phyloP scores from a whole-genome alignment of 2,888 invertebrate genomes.

The Acrobasis suavella region DNA sequence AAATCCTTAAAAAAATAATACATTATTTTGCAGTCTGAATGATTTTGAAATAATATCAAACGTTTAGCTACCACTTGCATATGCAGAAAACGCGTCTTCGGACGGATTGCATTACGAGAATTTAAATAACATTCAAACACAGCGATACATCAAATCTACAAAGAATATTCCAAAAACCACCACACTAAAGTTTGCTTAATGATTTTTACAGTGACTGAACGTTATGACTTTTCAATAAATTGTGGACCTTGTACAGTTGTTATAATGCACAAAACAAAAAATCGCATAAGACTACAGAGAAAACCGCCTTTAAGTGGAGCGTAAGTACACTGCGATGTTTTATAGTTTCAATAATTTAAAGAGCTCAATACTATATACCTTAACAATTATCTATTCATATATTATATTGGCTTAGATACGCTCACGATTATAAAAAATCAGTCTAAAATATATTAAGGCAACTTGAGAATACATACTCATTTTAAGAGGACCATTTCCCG shows the following conservation, averaged over 20 bases:
- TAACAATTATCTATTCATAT: constrained; percentile 44
- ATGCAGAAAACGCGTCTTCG: constrained; percentile 52
- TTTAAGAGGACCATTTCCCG: constrained; percentile 41
- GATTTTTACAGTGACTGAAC: constrained; percentile 15
- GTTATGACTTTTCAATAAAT: not conserved
- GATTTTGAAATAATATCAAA: not conserved
- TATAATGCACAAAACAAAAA: not conserved
- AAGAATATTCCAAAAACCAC: not conserved
- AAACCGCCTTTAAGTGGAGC: constrained; percentile 44
- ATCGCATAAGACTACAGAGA: constrained; percentile 26
- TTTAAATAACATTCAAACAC: constrained; percentile 10
- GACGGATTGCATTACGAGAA: constrained; percentile 58
- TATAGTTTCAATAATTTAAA: constrained; percentile 38
- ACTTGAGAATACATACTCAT: constrained; percentile 80
- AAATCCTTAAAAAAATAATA: not conserved
- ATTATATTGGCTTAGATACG: constrained; percentile 51
- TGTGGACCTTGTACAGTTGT: not conserved
- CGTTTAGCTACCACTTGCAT: constrained; percentile 11
- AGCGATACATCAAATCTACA: not conserved
- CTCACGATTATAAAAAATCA: constrained; percentile 82
- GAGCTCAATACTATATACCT: constrained; percentile 47
- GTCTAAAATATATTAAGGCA: constrained; percentile 86
- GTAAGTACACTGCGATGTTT: constrained; percentile 54
- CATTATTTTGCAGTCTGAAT: not conserved
- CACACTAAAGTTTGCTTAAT: not conserved